A percentile compares a stretch with the other conserved stretches of the same genome.
phyloP scores from a whole-genome alignment of 2,797 vertebrate genomes.

The Pangasius mekongensis region DNA sequence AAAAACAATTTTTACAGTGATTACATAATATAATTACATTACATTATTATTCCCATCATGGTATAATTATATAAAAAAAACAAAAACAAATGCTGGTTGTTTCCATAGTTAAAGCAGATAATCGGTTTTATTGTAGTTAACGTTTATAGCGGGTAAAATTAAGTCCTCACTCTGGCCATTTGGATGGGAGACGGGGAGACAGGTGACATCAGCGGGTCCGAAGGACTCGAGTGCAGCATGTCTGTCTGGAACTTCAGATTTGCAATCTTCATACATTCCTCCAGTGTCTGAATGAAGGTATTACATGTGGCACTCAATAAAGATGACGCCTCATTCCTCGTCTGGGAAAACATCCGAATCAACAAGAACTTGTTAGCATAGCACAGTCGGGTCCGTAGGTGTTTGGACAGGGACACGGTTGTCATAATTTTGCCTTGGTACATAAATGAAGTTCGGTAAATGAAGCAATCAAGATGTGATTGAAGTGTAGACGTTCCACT shows the following conservation, averaged over 20 bases:
- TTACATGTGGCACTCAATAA: conserved; percentile 95
- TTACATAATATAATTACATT: background rate
- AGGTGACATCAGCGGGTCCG: conserved; percentile 81
- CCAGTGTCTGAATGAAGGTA: conserved; percentile 93
- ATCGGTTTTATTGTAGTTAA: background rate
- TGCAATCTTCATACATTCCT: conserved; percentile 96
- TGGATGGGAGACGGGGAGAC: conserved; percentile 87
- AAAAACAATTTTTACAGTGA: background rate
- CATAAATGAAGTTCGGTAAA: background rate
- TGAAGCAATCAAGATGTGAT: background rate
- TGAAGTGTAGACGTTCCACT: background rate
- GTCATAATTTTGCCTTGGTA: background rate
- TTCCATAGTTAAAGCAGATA: background rate
- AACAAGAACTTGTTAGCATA: conserved; percentile 45
- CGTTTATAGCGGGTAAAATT: background rate
- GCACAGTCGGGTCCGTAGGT: background rate
- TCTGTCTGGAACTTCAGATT: conserved; percentile 92
- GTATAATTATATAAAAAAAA: background rate
- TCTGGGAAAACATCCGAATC: conserved; percentile 74
- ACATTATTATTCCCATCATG: background rate
- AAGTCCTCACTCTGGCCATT: conserved; percentile 75
- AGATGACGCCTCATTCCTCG: conserved; percentile 88
- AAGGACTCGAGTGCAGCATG: conserved; percentile 83
- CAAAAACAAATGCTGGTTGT: background rate
- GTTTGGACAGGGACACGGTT: background rate